Evolutionary conservation across 2,797 vertebrate species (phyloP), one percentile per base, ranked within the genome.

Genomic region (Astyanax mexicanus): DNA sequence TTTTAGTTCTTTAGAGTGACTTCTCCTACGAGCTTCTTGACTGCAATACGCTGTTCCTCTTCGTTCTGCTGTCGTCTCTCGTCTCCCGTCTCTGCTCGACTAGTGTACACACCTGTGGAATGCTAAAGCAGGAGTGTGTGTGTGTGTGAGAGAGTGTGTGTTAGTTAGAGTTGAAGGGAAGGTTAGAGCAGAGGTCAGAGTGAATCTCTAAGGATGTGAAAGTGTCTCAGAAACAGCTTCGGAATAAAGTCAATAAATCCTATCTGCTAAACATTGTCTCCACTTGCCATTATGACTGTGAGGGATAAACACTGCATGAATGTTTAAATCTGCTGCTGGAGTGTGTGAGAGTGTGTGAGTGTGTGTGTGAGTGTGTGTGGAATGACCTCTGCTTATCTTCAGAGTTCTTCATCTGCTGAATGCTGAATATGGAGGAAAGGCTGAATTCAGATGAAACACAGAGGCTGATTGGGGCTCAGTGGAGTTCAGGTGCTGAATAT

Each of bases 361-460:
- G n/a, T n/a, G n/a, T n/a, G n/a, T n/a, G n/a, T n/a, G 57, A 77
- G 71, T 72, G 69, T 40, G 73, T 81, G 84, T 73, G 71, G 76
- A 87, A 87, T 82, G 91, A 94, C 92, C 92, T 92, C 87, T 75
- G 54, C 81, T 92, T 90, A 92, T 91, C 90, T 90, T 88, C 80
- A 80, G 85, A 91, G 87, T 80, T 77, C 81, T 61, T 84, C 79
- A 82, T 89, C 91, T 80, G 86, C 71, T 61, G 40, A 76, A 86
- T 89, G 76, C 67, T 80, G 85, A 89, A 91, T 89, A 81, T 73
- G 83, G 86, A 84, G n/a, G 49, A 49, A 49, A 3, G n/a, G 76
- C 69, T 80, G 85, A 89, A 91, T 89, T 80, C 72, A 81, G 86
- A 84, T 84, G 62, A 40, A 70, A 57, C 17, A 32, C 6, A 49